Percentiles rank a stretch among this genome's conserved stretches.
phyloP scores from a whole-genome alignment of 2,888 invertebrate genomes.

The Isotomurus palustris region DNA sequence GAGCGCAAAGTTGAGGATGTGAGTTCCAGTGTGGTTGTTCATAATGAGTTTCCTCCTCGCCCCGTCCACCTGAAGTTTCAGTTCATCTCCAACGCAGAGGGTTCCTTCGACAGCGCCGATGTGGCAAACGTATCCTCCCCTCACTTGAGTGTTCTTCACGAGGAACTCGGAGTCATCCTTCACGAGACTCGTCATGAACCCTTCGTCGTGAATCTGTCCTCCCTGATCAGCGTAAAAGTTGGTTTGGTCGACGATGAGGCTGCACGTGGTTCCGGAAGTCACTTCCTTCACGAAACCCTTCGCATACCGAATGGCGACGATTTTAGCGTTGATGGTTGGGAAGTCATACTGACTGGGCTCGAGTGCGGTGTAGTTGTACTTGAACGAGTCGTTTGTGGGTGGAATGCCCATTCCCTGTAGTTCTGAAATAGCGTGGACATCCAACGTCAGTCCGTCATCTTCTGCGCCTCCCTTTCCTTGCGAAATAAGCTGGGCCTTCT shows the following conservation, averaged over 20 bases:
- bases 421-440: slow-evolving; percentile 91
- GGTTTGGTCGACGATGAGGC: slow-evolving; percentile 83
- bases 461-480: slow-evolving; percentile 78
- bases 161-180: slow-evolving; percentile 70
- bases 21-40: slow-evolving; percentile 98
- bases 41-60: slow-evolving; percentile 84
- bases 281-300: slow-evolving; percentile 83
- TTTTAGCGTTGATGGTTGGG: slow-evolving; percentile 64
- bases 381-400: slow-evolving; percentile 82
- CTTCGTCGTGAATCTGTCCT: slow-evolving; percentile 96
- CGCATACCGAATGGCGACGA: slow-evolving; percentile 73
- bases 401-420: slow-evolving; percentile 71
- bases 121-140: slow-evolving; percentile 93
- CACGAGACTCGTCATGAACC: slow-evolving; percentile 74
- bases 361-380: slow-evolving; percentile 77
- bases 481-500: slow-evolving; percentile 79
- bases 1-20: slow-evolving; percentile 90
- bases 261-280: slow-evolving; percentile 80
- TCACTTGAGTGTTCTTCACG: slow-evolving; percentile 87
- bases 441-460: slow-evolving; percentile 79
- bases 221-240: slow-evolving; percentile 99
- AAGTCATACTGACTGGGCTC: slow-evolving; percentile 65
- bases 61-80: slow-evolving; percentile 76
- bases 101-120: slow-evolving; percentile 80
- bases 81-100: slow-evolving; percentile 76